Evolutionary conservation across 2,888 invertebrate genomes (phyloP), one percentile per base, ranked within the genome.

Genomic region (Thymelicus lineola): DNA sequence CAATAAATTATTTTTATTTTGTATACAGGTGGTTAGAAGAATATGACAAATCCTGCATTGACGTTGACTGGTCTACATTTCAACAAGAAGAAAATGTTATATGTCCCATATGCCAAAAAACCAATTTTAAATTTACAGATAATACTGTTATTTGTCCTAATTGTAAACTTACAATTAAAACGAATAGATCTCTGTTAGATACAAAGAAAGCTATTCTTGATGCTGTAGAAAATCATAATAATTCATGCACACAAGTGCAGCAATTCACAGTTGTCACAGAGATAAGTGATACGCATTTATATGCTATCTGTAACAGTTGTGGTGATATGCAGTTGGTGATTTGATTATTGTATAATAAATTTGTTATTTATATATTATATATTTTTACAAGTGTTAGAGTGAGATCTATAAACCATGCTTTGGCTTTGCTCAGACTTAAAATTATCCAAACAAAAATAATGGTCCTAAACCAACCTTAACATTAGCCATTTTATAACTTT

Each of bases 61-160:
- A 86, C 77, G 67, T 90, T 75, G 92, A 93, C 77, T 91, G 90
- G 91, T 87, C 88, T 62, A 72, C 79, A 66, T 76, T 90, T 28
- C 90, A 92, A 71, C 79, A 86, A 67, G 86, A 89, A 62, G 79
- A 87, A 57, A 81, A 83, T 76, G 84, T 95, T 0, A 90, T 95
- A 75, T 95, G 95, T 74, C 95, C 94, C 0, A 80, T 95, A 15
- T 95, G 95, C 73, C 88, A 94, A 79, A 89, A 90, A 80, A 74
- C 79, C 12, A 89, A 89, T 75, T 80, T 91, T n/a, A 75, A 78
- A 50, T 74, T 83, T 55, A 48, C 74, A 15, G 78, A 79, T 73
- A 76, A 78, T 10, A 66, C 71, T 15, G 50, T 90, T 10, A 72
- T 75, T 7, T 94, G 90, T 75, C 81, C 83, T 70, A 77, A 79